Base-by-base conservation (phyloP, 2,113 vertebrate species). In the Onychostruthus taczanowskii region DNA sequence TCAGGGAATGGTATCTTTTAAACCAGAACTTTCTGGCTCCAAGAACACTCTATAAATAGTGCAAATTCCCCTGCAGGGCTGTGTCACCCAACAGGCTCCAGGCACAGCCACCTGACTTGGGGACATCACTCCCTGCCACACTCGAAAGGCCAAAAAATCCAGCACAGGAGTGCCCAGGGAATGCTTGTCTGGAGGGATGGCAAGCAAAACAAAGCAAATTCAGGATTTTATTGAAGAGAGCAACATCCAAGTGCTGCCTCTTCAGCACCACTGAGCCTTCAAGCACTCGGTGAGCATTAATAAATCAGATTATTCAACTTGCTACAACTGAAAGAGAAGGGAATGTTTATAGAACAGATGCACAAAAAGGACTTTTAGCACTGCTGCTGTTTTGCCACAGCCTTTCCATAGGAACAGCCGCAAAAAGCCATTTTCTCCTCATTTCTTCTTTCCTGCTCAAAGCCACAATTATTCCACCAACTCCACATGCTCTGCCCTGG, bases 401-500 rank as follows among this genome's bases (percentile, higher is more conserved):
- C 53, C 92, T 77, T 94, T 86, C 72, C 62, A 74, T 19, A 94
- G 94, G 64, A 50, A 67, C 75, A 33, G 64, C n/a, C 86, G 84
- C 78, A 35, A 89, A 93, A 90, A 81, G 33, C 79, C 89, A 89
- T 79, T 90, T 59, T 81, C 59, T 87, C 47, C 52, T 72, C 76
- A 19, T 76, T 94, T 46, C 73, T 79, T 35, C 75, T 47, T 55
- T 81, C 16, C 77, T 86, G 69, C 43, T 93, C 75, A 95, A 96
- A 90, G 91, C 79, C 92, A 94, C 91, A 91, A 84, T 96, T 95
- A 91, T 84, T 75, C 84, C 90, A 94, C 33, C 62, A 68, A 52
- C 59, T 72, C 80, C 46, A 39, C 56, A 9, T 0, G 37, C 72
- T 56, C 67, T 87, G 85, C 85, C 85, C 64, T 37, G 64, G 80